Evolutionary conservation across 1,140 invertebrate genomes (phyloP).

Genomic region (Drosophila erecta): DNA sequence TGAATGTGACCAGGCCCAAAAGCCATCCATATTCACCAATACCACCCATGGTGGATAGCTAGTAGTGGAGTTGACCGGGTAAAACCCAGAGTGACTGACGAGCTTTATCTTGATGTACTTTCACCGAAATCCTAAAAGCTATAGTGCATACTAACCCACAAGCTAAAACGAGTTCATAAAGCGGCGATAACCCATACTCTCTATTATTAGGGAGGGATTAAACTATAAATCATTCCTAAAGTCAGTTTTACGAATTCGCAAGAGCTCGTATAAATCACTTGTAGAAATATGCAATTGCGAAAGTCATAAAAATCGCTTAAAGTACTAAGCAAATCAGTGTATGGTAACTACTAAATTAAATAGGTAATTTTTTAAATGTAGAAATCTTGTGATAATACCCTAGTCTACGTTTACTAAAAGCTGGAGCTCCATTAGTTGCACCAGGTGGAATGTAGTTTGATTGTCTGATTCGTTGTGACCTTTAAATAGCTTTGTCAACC

Average conservation of each 20-base stretch:
- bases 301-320: too few species aligned
- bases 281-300: too few species aligned
- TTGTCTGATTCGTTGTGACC: not conserved
- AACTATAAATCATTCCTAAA: not conserved
- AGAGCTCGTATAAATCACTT: not conserved
- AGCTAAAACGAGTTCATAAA: too few species aligned
- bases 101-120: too few species aligned
- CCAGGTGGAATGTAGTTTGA: not conserved
- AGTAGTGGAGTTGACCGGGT: not conserved
- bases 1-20: constrained; percentile 33
- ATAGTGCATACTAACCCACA: too few species aligned
- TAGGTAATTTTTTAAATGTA: too few species aligned
- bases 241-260: not conserved
- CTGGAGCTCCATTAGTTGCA: not conserved
- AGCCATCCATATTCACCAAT: constrained; percentile 8
- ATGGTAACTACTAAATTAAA: not conserved
- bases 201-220: not conserved
- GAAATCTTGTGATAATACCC: too few species aligned
- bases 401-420: not conserved
- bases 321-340: not conserved
- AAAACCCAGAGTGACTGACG: too few species aligned
- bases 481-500: not conserved
- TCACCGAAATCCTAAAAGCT: too few species aligned
- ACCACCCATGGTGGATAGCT: not conserved
- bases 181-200: too few species aligned